Evolutionary conservation across 2,113 vertebrate genomes (phyloP).

Genomic region (Ochotona curzoniae): DNA sequence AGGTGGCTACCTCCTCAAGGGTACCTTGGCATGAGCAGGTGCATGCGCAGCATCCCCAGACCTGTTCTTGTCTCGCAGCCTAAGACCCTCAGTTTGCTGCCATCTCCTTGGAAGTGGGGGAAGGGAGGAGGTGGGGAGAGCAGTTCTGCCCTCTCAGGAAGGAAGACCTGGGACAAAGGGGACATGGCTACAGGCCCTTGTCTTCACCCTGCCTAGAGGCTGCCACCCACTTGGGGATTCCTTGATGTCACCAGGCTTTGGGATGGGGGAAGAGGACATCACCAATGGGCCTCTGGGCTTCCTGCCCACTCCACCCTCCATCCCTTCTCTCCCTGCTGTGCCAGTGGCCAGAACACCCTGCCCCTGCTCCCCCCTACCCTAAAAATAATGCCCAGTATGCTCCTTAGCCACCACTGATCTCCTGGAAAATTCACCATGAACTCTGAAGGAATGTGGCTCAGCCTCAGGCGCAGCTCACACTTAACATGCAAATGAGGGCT

Average conservation of each 20-base stretch:
- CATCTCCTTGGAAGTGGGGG: no score
- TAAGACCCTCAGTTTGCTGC: no score
- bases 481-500: background rate
- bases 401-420: background rate
- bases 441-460: background rate
- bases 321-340: background rate
- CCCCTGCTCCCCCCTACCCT: background rate
- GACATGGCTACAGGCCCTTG: no score
- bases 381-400: background rate
- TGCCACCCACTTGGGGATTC: background rate
- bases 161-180: background rate
- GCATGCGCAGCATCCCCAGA: background rate
- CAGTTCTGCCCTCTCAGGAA: background rate
- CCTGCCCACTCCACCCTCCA: background rate
- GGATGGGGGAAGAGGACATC: background rate
- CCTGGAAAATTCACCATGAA: background rate
- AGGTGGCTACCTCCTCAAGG: background rate
- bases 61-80: background rate
- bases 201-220: background rate
- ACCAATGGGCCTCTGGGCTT: background rate
- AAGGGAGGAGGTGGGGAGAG: background rate
- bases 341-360: background rate
- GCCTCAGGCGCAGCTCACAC: background rate
- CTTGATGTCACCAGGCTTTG: background rate
- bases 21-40: fast-evolving